These are phyloP conservation scores for Spisula subtruncata DNA, from an alignment of 2,888 invertebrate species.

Conservation along the genomic window DNA sequence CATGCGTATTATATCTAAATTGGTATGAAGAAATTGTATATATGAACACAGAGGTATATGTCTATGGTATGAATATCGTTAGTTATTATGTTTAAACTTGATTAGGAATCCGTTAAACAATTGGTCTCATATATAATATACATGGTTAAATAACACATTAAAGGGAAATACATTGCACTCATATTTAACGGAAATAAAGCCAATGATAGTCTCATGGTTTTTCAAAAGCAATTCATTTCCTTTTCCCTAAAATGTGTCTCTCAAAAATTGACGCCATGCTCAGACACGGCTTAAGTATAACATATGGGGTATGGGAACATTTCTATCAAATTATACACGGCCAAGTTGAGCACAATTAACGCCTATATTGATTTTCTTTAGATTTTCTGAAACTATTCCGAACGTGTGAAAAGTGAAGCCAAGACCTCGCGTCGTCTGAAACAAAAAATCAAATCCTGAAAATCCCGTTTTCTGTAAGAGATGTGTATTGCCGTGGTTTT, in stretches of 20 bases:
- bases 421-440: conserved; percentile 23
- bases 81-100: too few relatives aligned
- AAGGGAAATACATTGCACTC: too few relatives aligned
- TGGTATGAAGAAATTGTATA: too few relatives aligned
- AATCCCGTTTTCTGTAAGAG: conserved; percentile 4
- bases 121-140: too few relatives aligned
- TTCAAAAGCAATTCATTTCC: conserved; percentile 15
- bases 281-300: conserved; percentile 37
- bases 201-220: not conserved
- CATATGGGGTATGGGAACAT: conserved; percentile 66
- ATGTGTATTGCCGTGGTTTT: conserved; percentile 18
- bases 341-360: conserved; percentile 71
- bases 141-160: too few relatives aligned
- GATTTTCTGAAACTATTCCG: conserved; percentile 53
- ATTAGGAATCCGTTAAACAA: too few relatives aligned
- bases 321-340: conserved; percentile 66
- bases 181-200: not conserved
- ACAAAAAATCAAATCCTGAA: not conserved
- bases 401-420: conserved; percentile 61
- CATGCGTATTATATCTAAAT: too few relatives aligned
- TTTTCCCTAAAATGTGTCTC: not conserved
- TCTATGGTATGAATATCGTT: too few relatives aligned
- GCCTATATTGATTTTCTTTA: conserved; percentile 63
- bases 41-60: too few relatives aligned
- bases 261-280: conserved; percentile 9